phyloP scores from a whole-genome alignment of 2,113 vertebrate genomes.

The Brachionichthys hirsutus region DNA sequence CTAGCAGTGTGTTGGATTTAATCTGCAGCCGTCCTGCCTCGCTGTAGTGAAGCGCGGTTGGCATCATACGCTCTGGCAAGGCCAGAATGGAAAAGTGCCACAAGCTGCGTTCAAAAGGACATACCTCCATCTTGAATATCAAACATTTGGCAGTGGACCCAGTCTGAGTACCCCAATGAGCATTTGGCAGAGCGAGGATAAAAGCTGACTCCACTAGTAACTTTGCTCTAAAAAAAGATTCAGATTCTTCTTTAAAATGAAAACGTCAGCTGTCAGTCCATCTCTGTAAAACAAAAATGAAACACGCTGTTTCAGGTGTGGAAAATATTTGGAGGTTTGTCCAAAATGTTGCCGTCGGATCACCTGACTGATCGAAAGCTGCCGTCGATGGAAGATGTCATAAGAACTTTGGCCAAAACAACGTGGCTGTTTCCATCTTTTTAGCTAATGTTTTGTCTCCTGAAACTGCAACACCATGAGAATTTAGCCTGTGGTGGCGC shows the following conservation, averaged over 20 bases:
- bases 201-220: constrained; percentile 25
- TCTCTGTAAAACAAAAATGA: no score
- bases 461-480: constrained; percentile 62
- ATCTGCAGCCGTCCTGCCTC: constrained; percentile 50
- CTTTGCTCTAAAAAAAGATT: no score
- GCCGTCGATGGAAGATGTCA: no score
- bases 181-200: constrained; percentile 35
- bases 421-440: constrained; percentile 42
- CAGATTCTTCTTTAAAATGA: no score
- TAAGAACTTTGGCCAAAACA: no score
- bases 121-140: constrained; percentile 77
- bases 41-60: constrained; percentile 65
- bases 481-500: constrained; percentile 59
- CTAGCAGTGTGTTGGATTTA: constrained; percentile 52
- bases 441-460: constrained; percentile 70
- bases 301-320: no score
- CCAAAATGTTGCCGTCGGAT: no score
- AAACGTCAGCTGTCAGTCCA: no score
- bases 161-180: constrained; percentile 68
- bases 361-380: no score
- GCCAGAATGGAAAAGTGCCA: constrained; percentile 57
- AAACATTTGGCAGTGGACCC: constrained; percentile 73
- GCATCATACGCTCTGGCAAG: constrained; percentile 37
- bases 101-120: constrained; percentile 67
- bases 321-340: no score